These are phyloP conservation scores for Belonocnema kinseyi DNA, from an alignment of 1,140 invertebrate species.

Conservation along the genomic window DNA sequence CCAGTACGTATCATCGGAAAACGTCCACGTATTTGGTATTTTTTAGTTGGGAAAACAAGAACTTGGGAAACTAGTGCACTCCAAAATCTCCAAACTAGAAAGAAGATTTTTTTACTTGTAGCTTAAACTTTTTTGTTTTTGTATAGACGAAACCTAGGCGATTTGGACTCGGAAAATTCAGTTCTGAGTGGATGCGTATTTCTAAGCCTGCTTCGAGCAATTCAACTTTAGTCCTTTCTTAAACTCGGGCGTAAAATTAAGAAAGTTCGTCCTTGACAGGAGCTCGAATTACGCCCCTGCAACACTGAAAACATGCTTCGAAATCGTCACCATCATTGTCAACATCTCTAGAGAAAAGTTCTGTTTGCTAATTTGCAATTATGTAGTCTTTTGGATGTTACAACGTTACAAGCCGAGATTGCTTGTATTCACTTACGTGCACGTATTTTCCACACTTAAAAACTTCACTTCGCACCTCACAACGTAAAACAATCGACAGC, in stretches of 20 bases:
- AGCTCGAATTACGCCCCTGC: neutral
- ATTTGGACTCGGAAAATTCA: slow-evolving; percentile 3
- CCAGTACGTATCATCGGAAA: neutral
- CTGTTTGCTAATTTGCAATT: slow-evolving; percentile 23
- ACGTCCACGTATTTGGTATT: neutral
- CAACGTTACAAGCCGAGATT: slow-evolving; percentile 51
- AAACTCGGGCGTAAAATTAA: slow-evolving; percentile 11
- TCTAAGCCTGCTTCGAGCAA: slow-evolving; percentile 22
- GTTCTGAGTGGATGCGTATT: slow-evolving; percentile 8
- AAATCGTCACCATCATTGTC: slow-evolving; percentile 14
- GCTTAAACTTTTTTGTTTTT: neutral
- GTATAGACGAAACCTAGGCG: neutral
- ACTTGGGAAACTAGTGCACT: slow-evolving; percentile 9
- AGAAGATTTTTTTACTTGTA: slow-evolving; percentile 13
- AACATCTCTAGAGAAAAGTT: slow-evolving; percentile 25
- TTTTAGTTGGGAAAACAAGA: neutral
- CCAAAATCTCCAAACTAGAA: slow-evolving; percentile 18
- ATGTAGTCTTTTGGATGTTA: slow-evolving; percentile 42
- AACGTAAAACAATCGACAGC: slow-evolving; percentile 39
- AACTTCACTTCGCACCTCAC: slow-evolving; percentile 56
- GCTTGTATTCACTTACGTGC: slow-evolving; percentile 61
- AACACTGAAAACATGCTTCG: slow-evolving; percentile 24
- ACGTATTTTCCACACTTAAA: slow-evolving; percentile 58
- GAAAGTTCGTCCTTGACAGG: slow-evolving; percentile 23
- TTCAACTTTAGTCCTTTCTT: slow-evolving; percentile 10